Percentiles rank a stretch among this genome's conserved stretches.
Conservation (phyloP, 2,113 vertebrate genomes). For the Neotragus moschatus region DNA sequence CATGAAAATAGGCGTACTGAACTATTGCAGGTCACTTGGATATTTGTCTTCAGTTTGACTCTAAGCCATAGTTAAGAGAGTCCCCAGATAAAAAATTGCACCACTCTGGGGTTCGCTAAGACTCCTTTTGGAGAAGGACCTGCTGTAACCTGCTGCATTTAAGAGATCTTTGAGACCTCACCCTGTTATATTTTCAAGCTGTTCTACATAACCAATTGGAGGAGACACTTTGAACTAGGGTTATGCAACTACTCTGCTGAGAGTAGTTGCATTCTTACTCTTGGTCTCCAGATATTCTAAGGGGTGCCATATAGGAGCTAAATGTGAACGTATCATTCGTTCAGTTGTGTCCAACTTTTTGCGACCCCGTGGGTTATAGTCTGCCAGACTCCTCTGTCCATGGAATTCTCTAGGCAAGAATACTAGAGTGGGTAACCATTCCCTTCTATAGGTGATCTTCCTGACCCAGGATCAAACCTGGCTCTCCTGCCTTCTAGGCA, state of each 20-base stretch:
- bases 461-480: not conserved
- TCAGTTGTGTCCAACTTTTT: not conserved
- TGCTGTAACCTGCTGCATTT: not conserved
- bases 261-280: not conserved
- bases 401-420: not conserved
- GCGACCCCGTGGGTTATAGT: not conserved
- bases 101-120: not conserved
- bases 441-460: not conserved
- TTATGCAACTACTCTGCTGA: not conserved
- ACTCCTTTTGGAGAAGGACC: not conserved
- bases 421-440: not conserved
- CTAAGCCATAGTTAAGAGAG: not conserved
- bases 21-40: not conserved
- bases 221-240: not conserved
- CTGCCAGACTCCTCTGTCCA: not conserved
- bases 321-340: accelerated
- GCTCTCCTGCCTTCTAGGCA: not conserved
- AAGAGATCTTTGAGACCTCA: not conserved
- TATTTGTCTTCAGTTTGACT: not conserved
- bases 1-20: not conserved
- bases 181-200: not conserved
- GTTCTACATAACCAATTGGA: not conserved
- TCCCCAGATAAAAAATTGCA: not conserved
- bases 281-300: not conserved
- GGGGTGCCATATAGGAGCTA: not conserved